Conservation (phyloP, 2,113 vertebrate genomes). For the Montifringilla adamsi region DNA sequence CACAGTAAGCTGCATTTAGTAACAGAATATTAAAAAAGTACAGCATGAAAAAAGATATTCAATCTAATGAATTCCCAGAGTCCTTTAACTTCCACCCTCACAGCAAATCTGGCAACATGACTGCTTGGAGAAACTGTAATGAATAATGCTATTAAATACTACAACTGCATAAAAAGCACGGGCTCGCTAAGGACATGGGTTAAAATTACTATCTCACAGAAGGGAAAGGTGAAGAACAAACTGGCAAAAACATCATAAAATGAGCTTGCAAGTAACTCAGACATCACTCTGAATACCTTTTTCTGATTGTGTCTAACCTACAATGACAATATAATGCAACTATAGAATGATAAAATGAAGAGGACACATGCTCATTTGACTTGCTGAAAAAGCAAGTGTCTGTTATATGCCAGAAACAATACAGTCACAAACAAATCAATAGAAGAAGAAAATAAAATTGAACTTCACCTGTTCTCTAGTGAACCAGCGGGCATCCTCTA, state of each 20-base stretch:
- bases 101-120: not conserved
- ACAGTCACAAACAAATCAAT: slow-evolving; percentile 68
- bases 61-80: not conserved
- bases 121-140: not conserved
- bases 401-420: slow-evolving; percentile 36
- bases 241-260: not conserved
- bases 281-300: not conserved
- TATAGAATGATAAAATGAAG: not conserved
- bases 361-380: not conserved
- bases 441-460: slow-evolving; percentile 72
- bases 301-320: not conserved
- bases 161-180: not conserved
- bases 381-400: slow-evolving; percentile 24
- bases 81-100: not conserved
- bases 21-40: not conserved
- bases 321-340: not conserved
- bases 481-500: slow-evolving; percentile 95
- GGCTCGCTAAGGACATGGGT: not conserved
- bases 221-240: not conserved
- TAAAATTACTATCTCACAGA: not conserved
- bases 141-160: not conserved
- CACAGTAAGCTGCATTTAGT: not conserved
- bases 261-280: not conserved
- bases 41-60: not conserved
- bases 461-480: slow-evolving; percentile 86